Conservation (phyloP, 2,113 vertebrate species). For the Cyprinodon brontotheroides region DNA sequence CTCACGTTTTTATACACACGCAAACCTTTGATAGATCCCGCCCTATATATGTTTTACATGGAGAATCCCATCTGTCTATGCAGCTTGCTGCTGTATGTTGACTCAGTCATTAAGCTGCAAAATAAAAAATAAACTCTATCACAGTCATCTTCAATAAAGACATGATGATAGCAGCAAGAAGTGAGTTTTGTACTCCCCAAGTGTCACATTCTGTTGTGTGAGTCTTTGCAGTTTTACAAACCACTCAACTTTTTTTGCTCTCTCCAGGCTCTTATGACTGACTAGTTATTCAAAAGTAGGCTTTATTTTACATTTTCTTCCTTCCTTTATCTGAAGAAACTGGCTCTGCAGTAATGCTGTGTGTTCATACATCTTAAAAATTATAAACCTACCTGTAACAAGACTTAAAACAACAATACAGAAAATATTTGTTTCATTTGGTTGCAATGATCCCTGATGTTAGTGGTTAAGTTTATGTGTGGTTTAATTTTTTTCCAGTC, state of each 20-base stretch:
- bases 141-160: conserved; percentile 13
- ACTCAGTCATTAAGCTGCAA: conserved; percentile 7
- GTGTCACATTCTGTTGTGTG: conserved; percentile 64
- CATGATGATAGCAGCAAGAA: conserved; percentile 36
- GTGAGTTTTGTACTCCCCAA: conserved; percentile 48
- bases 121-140: conserved; percentile 9
- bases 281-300: conserved; percentile 33
- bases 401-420: not conserved
- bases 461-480: too few relatives aligned
- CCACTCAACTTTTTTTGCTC: conserved; percentile 26
- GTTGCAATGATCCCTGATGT: not conserved
- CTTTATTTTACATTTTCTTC: not conserved
- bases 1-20: too few relatives aligned
- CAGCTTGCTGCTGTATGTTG: not conserved
- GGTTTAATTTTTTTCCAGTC: too few relatives aligned
- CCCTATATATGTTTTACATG: not conserved
- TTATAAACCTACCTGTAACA: not conserved
- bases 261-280: conserved; percentile 19
- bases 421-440: not conserved
- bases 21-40: too few relatives aligned
- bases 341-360: not conserved
- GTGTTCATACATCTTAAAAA: not conserved
- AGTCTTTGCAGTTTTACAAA: conserved; percentile 63
- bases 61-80: not conserved
- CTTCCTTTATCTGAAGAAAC: not conserved